Evolutionary conservation across 2,113 vertebrate genomes (phyloP).

Genomic region (Nesogale talazaci): DNA sequence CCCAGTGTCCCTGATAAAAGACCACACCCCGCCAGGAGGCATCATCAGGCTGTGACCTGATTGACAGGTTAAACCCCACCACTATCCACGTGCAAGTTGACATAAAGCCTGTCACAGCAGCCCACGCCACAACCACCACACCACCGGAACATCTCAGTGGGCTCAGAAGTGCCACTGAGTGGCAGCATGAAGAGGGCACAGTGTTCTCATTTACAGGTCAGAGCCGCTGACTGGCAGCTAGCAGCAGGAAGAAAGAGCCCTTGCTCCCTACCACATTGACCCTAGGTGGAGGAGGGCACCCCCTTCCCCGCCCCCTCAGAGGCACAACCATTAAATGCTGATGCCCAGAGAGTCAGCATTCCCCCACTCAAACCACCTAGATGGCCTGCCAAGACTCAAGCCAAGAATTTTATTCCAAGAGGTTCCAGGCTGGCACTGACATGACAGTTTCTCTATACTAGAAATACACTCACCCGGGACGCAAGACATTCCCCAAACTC

Average conservation of each 20-base stretch:
- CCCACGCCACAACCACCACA: too few relatives aligned
- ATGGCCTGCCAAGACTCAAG: background rate
- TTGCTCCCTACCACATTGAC: fast-evolving
- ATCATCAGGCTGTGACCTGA: too few relatives aligned
- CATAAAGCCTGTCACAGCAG: too few relatives aligned
- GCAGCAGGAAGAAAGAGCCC: background rate
- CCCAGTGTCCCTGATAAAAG: too few relatives aligned
- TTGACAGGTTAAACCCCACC: too few relatives aligned
- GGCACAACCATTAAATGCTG: background rate
- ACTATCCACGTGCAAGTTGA: too few relatives aligned
- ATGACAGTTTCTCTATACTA: background rate
- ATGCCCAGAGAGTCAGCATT: background rate
- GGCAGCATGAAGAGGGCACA: background rate
- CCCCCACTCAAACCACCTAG: background rate
- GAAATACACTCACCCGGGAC: background rate
- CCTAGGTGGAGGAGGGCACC: background rate
- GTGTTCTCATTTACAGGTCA: background rate
- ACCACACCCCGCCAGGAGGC: too few relatives aligned
- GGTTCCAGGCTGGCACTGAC: background rate
- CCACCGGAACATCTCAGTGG: background rate
- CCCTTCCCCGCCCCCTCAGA: background rate
- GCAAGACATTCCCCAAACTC: background rate
- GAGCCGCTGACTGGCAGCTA: background rate
- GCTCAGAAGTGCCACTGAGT: background rate
- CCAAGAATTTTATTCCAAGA: background rate